Percentiles rank a stretch among this genome's conserved stretches.
Evolutionary conservation across 1,140 invertebrate genomes (phyloP).

Genomic region (Bombyx mandarina): DNA sequence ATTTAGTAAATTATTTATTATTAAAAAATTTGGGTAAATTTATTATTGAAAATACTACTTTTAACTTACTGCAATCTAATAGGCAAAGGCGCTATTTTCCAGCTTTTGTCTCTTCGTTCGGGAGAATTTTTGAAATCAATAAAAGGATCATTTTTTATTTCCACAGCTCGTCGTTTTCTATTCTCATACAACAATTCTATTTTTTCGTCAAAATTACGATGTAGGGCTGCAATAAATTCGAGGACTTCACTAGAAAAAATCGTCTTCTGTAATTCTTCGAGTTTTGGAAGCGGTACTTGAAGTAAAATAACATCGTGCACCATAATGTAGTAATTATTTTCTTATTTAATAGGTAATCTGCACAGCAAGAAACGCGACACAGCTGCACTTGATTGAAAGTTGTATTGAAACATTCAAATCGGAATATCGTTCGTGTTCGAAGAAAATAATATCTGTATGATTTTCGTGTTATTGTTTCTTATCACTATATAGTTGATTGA

Average conservation of each 20-base stretch:
- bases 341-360: too few relatives aligned
- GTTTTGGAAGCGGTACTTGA: slow-evolving; percentile 61
- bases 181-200: slow-evolving; percentile 60
- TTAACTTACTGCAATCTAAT: slow-evolving; percentile 57
- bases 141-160: slow-evolving; percentile 24
- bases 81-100: slow-evolving; percentile 72
- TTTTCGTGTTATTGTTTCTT: too few relatives aligned
- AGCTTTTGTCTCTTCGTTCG: slow-evolving; percentile 54
- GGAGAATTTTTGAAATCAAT: slow-evolving; percentile 47
- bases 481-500: too few relatives aligned
- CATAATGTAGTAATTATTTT: too few relatives aligned
- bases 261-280: slow-evolving; percentile 63
- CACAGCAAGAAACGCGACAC: too few relatives aligned
- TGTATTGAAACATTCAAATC: too few relatives aligned
- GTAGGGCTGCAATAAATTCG: slow-evolving; percentile 60
- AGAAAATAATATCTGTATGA: too few relatives aligned
- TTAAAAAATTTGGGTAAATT: too few relatives aligned
- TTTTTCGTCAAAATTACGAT: slow-evolving; percentile 55
- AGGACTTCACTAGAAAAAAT: slow-evolving; percentile 56
- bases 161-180: slow-evolving; percentile 40
- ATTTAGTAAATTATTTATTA: too few relatives aligned
- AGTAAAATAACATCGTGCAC: slow-evolving; percentile 37
- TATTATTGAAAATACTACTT: background rate
- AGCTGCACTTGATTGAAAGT: too few relatives aligned
- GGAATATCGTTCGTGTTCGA: too few relatives aligned